Percentiles rank a stretch among this genome's conserved stretches.
Evolutionary conservation across 2,113 vertebrate genomes (phyloP).

Genomic region (Neolamprologus fasciatus): DNA sequence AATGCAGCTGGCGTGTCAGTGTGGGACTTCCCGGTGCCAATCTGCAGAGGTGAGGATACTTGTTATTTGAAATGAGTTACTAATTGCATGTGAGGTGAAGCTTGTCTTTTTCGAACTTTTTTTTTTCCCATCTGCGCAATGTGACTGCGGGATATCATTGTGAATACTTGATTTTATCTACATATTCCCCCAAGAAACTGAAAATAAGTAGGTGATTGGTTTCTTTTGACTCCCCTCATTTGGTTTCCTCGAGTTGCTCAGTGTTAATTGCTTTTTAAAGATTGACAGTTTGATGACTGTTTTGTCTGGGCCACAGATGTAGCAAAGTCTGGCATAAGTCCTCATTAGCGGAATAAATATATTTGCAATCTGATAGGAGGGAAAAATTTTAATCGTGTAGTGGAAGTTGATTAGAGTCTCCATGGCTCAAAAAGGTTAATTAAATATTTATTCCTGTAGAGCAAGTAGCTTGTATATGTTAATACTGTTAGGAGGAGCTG

Average conservation of each 20-base stretch:
- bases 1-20: slow-evolving; percentile 84
- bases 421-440: slow-evolving; percentile 33
- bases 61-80: not conserved
- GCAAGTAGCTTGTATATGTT: slow-evolving; percentile 9
- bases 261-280: slow-evolving; percentile 34
- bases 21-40: slow-evolving; percentile 96
- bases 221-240: slow-evolving; percentile 8
- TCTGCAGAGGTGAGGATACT: slow-evolving; percentile 85
- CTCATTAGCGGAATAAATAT: slow-evolving; percentile 1
- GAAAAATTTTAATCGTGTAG: slow-evolving; percentile 10
- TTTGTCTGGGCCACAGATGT: not conserved
- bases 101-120: not conserved
- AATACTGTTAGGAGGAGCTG: not conserved
- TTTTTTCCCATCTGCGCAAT: not conserved
- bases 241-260: not conserved
- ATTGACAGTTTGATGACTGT: slow-evolving; percentile 21
- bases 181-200: not conserved
- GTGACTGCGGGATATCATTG: not conserved
- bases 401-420: slow-evolving; percentile 26
- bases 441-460: slow-evolving; percentile 22
- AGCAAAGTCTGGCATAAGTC: not conserved
- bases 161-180: not conserved
- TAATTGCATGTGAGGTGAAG: not conserved
- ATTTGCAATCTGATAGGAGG: slow-evolving; percentile 9
- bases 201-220: not conserved